phyloP scores from a whole-genome alignment of 2,113 vertebrate species.

The Myodes glareolus region DNA sequence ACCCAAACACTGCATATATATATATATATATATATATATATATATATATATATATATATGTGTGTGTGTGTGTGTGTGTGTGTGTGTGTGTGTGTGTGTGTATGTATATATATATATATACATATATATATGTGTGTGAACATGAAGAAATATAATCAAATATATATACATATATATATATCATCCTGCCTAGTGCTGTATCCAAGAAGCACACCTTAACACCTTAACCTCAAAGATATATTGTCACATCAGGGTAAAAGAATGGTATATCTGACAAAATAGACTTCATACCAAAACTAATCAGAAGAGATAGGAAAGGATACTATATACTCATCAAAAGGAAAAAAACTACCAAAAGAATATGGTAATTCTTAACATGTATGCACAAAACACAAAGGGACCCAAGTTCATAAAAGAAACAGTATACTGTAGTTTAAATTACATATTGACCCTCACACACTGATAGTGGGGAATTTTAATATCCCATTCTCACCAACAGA shows the following conservation, averaged over 20 bases:
- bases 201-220: neutral
- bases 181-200: neutral
- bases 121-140: no score
- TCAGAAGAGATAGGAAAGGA: neutral
- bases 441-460: neutral
- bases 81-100: no score
- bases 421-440: neutral
- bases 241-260: neutral
- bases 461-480: neutral
- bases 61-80: no score
- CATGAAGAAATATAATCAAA: no score
- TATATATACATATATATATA: no score
- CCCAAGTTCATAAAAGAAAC: neutral
- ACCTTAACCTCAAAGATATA: neutral
- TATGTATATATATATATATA: no score
- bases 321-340: neutral
- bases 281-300: neutral
- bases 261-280: neutral
- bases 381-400: neutral
- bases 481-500: neutral
- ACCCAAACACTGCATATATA: neutral
- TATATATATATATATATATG: no score
- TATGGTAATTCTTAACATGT: neutral
- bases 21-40: no score
- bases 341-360: neutral